These are phyloP conservation scores for Aphrocallistes beatrix DNA, from an alignment of 37 sponge, comb jelly and placozoan species.

Conservation along the genomic window DNA sequence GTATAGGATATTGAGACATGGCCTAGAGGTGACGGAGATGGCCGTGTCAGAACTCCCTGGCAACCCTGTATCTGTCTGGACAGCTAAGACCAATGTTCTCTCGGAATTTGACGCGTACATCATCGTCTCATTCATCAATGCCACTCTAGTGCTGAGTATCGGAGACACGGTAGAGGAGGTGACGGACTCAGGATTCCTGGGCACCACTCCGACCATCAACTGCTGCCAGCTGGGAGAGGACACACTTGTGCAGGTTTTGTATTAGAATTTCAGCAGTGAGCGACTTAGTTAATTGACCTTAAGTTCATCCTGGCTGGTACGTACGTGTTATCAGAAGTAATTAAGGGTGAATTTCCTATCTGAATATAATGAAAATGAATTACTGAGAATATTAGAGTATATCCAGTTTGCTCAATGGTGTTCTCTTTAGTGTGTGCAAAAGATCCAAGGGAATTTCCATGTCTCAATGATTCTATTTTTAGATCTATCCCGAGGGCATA, in stretches of 20 bases:
- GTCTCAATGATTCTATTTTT: background rate
- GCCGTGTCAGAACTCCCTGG: conserved; percentile 98
- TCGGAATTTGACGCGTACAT: conserved; percentile 94
- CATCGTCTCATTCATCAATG: conserved; percentile 94
- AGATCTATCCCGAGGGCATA: conserved; percentile 95
- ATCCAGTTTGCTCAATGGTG: background rate
- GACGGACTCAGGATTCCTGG: conserved; percentile 93
- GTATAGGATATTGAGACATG: background rate
- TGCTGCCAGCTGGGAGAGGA: conserved; percentile 89
- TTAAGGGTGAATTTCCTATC: too few relatives aligned
- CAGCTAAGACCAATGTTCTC: conserved; percentile 64
- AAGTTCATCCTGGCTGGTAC: too few relatives aligned
- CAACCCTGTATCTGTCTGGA: conserved; percentile 96
- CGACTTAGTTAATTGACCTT: too few relatives aligned
- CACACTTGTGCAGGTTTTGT: conserved; percentile 91
- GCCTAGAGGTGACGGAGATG: conserved; percentile 81
- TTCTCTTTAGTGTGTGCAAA: background rate
- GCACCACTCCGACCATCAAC: conserved; percentile 87
- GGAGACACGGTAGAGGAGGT: conserved; percentile 99
- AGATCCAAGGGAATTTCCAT: too few relatives aligned
- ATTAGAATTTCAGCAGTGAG: too few relatives aligned
- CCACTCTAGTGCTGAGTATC: conserved; percentile 93
- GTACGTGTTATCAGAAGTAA: too few relatives aligned
- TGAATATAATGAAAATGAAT: background rate
- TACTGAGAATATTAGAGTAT: background rate